A percentile compares a stretch with the other conserved stretches of the same genome.
phyloP scores from a whole-genome alignment of 2,113 vertebrate genomes.

The Lichenostomus cassidix region DNA sequence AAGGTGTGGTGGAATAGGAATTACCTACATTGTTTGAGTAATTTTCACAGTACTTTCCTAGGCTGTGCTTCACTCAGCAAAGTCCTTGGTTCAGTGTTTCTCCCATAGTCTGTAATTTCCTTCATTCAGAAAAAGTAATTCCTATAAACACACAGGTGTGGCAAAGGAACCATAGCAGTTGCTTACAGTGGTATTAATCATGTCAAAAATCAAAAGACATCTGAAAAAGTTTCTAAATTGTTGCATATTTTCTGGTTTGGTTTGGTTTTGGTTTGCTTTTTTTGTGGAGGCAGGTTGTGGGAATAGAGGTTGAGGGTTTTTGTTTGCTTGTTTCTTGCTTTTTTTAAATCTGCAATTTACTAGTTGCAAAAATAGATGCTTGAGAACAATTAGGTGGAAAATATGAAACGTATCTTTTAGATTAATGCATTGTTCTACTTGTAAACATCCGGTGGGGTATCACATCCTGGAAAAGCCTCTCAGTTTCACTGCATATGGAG shows the following conservation, averaged over 20 bases:
- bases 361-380: constrained; percentile 61
- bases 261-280: not conserved
- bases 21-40: constrained; percentile 27
- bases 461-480: constrained; percentile 65
- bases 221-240: constrained; percentile 12
- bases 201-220: not conserved
- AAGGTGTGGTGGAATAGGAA: constrained; percentile 42
- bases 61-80: not conserved
- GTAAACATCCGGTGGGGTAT: constrained; percentile 57
- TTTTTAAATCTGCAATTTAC: constrained; percentile 46
- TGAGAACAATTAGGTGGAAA: constrained; percentile 63
- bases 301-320: too few species aligned
- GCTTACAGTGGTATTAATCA: not conserved
- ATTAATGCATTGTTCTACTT: constrained; percentile 64
- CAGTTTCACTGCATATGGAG: constrained; percentile 5
- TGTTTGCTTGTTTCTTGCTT: not conserved
- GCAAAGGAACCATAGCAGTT: not conserved
- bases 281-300: too few species aligned
- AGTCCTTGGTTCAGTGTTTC: not conserved
- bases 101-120: not conserved
- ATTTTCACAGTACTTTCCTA: not conserved
- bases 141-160: not conserved
- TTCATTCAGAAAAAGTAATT: not conserved
- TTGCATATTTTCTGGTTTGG: not conserved
- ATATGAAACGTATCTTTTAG: constrained; percentile 40